Evolutionary conservation across 2,888 invertebrate genomes (phyloP), one percentile per base, ranked within the genome.

Genomic region (Synanthedon formicaeformis): DNA sequence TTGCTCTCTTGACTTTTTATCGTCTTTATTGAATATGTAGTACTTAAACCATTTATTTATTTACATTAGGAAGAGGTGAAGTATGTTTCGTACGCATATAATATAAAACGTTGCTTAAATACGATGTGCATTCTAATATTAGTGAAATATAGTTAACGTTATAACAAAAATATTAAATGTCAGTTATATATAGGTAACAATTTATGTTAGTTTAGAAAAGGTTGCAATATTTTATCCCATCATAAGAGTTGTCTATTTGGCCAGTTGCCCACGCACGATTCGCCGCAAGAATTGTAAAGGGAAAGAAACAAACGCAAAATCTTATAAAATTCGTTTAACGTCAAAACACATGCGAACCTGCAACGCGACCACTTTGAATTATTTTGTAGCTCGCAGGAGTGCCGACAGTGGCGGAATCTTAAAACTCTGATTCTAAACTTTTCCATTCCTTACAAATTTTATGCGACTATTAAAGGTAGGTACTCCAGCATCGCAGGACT

Each of bases 311-410:
- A 82, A 83, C 69, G 71, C 75, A 75, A 71, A 77, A 79, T 79
- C 76, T 80, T 81, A 81, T 75, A 76, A 80, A 80, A 79, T 77
- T 72, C 75, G 76, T 79, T 83, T 79, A 81, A 76, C 72, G 77
- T 83, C 78, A 78, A 77, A 76, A 78, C 71, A 78, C 75, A 79
- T 71, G 72, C 67, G 72, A 66, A 69, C 64, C 64, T 66, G 63
- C 71, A 66, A 67, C 61, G 68, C 68, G 69, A 73, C 57, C 65
- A 66, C 67, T 75, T 69, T 63, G 62, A 63, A 58, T 75, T 78
- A 78, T 79, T 75, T 75, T 66, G 65, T 70, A 67, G 64, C 72
- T 71, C 61, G 60, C 63, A 61, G 59, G 52, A 57, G 61, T 59
- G 58, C 45, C 11, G 45, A 45, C 45, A 5, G 12, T 55, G 58